Percentiles rank a stretch among this genome's conserved stretches.
phyloP scores from a whole-genome alignment of 1,140 invertebrate genomes.

The Drosophila miranda region DNA sequence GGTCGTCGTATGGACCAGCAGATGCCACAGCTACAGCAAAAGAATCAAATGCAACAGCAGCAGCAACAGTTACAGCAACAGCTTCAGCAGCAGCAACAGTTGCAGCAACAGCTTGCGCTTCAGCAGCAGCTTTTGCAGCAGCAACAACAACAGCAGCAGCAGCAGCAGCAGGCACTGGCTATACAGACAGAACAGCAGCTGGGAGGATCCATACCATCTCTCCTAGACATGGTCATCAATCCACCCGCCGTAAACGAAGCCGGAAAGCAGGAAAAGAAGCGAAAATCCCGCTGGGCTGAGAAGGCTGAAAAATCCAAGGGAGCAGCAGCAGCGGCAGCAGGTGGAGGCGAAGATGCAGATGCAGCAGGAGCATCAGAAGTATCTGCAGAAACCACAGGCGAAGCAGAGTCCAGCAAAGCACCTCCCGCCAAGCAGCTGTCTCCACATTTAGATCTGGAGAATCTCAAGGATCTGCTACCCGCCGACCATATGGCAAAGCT shows the following conservation, averaged over 20 bases:
- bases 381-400: background rate
- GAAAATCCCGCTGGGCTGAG: constrained; percentile 85
- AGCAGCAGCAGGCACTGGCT: constrained; percentile 14
- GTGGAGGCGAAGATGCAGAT: background rate
- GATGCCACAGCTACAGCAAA: constrained; percentile 24
- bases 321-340: background rate
- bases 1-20: constrained; percentile 49
- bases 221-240: constrained; percentile 79
- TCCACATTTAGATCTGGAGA: constrained; percentile 83
- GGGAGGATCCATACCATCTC: constrained; percentile 62
- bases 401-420: background rate
- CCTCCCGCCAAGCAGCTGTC: constrained; percentile 30
- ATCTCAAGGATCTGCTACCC: constrained; percentile 84
- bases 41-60: constrained; percentile 20
- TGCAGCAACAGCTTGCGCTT: background rate
- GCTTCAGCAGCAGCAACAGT: constrained; percentile 6
- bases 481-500: constrained; percentile 84
- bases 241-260: constrained; percentile 54
- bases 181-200: background rate
- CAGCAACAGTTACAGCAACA: constrained; percentile 27
- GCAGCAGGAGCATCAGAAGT: background rate
- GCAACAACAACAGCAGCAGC: constrained; percentile 28
- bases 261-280: constrained; percentile 83
- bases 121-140: constrained; percentile 8
- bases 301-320: constrained; percentile 34